Evolutionary conservation across 2,113 vertebrate species (phyloP), one percentile per base, ranked within the genome.

Genomic region (Neoarius graeffei): DNA sequence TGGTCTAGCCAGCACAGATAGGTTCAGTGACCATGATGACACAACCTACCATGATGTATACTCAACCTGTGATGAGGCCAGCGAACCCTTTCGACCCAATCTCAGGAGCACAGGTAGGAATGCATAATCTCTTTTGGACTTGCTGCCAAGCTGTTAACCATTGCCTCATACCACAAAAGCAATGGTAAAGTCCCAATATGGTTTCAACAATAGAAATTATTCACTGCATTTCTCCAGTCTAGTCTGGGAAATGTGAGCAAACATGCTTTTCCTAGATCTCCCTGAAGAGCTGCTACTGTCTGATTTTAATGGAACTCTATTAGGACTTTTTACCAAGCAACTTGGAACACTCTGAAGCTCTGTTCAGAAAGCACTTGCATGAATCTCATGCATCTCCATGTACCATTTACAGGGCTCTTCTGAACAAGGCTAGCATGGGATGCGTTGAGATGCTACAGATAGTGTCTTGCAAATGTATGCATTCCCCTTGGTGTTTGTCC

Each of bases 1-100:
- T 67, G 27, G 27, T 91, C 88, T 84, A 98, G 97, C 96, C 97
- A 0, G 96, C 97, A 17, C 96, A 97, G 91, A 96, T 98, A 96
- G 96, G 96, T 94, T 96, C 94, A 81, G 95, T 99, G 92, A 94
- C 96, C 67, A 96, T 99, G 93, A 98, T 98, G 96, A 97, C 96
- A 20, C 98, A 98, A 88, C 98, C 97, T 93, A 96, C 97, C 69
- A 96, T 99, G 96, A 97, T 98, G 96, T 99, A 99, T 92, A 96
- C 94, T 69, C 98, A 99, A 90, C 97, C 97, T 87, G 96, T 96
- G 90, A 97, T 99, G 96, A 97, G 97, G 95, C 96, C 97, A 86
- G 95, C 97, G 90, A 99, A 99, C 91, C 97, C 98, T 64, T 99
- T 98, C 67, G 96, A 97, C 85, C 92, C 96, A 90, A 95, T 96